Evolutionary conservation across 2,797 vertebrate species (phyloP).

Genomic region (Hoplostethus atlanticus): DNA sequence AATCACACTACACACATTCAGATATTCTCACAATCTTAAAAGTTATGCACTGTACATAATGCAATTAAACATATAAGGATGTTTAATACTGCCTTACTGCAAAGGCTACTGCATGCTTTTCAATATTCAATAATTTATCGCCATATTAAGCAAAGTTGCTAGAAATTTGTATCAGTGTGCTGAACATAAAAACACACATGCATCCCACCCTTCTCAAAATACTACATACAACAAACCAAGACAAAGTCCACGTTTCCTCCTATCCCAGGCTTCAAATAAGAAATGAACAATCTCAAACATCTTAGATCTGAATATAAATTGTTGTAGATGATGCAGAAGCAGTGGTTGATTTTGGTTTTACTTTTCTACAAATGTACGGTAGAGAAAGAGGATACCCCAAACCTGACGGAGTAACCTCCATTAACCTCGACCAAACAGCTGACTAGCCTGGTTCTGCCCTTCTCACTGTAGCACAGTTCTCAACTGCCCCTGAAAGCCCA

Average conservation of each 20-base stretch:
- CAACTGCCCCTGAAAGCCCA: not conserved
- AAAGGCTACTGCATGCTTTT: too few relatives aligned
- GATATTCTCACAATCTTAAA: not conserved
- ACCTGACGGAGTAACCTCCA: constrained; percentile 14
- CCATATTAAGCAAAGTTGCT: not conserved
- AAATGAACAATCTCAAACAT: too few relatives aligned
- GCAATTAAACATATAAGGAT: not conserved
- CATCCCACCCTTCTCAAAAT: too few relatives aligned
- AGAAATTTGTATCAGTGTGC: too few relatives aligned
- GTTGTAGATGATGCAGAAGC: not conserved
- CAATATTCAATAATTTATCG: too few relatives aligned
- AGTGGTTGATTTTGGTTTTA: constrained; percentile 1
- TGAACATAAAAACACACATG: too few relatives aligned
- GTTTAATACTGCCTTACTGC: too few relatives aligned
- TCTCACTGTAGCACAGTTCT: constrained; percentile 15
- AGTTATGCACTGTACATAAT: not conserved
- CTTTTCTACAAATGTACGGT: constrained; percentile 31
- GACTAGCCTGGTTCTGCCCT: constrained; percentile 22
- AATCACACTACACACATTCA: not conserved
- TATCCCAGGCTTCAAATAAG: too few relatives aligned
- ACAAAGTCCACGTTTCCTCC: too few relatives aligned
- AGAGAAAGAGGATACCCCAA: constrained; percentile 26
- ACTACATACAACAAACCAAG: too few relatives aligned
- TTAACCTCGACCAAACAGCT: constrained; percentile 41
- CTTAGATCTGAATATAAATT: not conserved